Conservation (phyloP, 2,888 invertebrate genomes). For the Neoscelio sp. region DNA sequence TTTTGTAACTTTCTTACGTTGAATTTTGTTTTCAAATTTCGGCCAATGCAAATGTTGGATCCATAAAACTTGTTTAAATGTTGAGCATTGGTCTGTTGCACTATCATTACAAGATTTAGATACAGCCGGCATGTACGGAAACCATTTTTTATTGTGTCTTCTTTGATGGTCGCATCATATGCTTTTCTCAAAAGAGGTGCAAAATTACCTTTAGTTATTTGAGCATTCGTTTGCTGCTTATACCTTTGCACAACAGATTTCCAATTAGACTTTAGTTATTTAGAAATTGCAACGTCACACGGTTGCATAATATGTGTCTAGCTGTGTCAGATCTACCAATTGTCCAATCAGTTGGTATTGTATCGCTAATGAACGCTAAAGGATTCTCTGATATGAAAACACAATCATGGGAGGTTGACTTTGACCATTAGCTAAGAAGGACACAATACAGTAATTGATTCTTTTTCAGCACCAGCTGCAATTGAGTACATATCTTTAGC, state of each 20-base stretch:
- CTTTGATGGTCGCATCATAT: constrained; percentile 33
- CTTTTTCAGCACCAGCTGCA: constrained; percentile 67
- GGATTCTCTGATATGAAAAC: constrained; percentile 45
- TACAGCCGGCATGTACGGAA: constrained; percentile 67
- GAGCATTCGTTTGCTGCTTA: too few species aligned
- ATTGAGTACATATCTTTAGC: constrained; percentile 67
- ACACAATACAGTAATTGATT: constrained; percentile 69
- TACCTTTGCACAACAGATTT: too few species aligned
- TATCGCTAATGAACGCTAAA: constrained; percentile 58
- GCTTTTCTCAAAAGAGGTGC: too few species aligned
- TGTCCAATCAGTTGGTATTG: constrained; percentile 69
- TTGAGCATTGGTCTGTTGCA: too few species aligned
- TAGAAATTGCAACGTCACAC: constrained; percentile 71
- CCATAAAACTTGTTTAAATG: not conserved
- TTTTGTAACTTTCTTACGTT: constrained; percentile 1
- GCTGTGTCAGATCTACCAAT: constrained; percentile 74
- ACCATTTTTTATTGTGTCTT: constrained; percentile 60
- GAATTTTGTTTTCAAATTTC: constrained; percentile 15
- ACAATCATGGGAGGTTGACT: constrained; percentile 63
- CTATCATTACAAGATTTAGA: too few species aligned
- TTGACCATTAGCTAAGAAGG: constrained; percentile 71
- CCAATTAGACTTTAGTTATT: constrained; percentile 72
- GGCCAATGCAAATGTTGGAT: constrained; percentile 21
- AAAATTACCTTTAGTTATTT: too few species aligned
- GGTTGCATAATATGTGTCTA: constrained; percentile 72